Evolutionary conservation across 1,140 invertebrate species (phyloP).

Genomic region (Aporrectodea caliginosa): DNA sequence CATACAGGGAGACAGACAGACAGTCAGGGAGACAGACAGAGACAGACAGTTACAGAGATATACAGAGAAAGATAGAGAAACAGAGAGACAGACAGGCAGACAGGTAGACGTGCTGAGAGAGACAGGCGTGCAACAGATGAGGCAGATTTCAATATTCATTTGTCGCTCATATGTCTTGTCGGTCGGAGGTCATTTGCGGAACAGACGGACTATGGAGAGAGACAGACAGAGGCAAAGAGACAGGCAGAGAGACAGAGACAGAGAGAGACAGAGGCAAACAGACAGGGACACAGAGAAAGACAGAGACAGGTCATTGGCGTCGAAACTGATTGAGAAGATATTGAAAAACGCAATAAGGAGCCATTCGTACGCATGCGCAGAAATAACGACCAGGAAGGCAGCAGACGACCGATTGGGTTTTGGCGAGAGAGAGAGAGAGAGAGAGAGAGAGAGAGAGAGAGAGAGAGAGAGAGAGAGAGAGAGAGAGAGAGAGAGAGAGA

Average conservation of each 20-base stretch:
- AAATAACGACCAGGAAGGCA: neutral
- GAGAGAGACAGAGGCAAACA: neutral
- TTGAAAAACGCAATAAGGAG: neutral
- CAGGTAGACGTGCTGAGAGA: too few relatives aligned
- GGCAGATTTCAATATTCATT: too few relatives aligned
- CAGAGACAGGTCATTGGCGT: neutral
- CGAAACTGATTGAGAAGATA: neutral
- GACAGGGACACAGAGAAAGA: neutral
- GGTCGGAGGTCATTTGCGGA: too few relatives aligned
- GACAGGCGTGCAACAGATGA: too few relatives aligned
- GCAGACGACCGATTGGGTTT: neutral
- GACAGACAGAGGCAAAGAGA: neutral
- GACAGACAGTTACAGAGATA: too few relatives aligned
- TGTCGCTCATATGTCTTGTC: too few relatives aligned
- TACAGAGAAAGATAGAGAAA: too few relatives aligned
- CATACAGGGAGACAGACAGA: too few relatives aligned
- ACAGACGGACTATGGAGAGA: neutral
- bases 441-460: neutral
- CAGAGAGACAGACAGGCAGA: too few relatives aligned
- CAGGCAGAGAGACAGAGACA: neutral
- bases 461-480: slow-evolving; percentile 1
- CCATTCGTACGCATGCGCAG: neutral
- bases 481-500: slow-evolving; percentile 1
- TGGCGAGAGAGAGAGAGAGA: neutral
- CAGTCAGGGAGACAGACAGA: too few relatives aligned